Conservation (phyloP, 2,888 invertebrate genomes). For the Smittia aterrima region DNA sequence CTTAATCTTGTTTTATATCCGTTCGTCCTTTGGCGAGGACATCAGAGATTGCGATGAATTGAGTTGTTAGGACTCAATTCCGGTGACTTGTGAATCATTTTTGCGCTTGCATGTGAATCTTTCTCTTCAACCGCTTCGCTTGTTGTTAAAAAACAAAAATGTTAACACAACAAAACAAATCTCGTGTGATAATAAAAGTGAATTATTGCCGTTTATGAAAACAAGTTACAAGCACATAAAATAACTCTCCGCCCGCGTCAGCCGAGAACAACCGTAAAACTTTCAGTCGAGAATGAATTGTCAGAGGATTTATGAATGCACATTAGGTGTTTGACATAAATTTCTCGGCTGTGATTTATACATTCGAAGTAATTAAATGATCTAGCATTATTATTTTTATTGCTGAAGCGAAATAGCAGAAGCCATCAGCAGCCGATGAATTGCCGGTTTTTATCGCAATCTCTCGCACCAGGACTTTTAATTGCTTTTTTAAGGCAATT, state of each 20-base stretch:
- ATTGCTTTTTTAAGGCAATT: not conserved
- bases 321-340: slow-evolving; percentile 11
- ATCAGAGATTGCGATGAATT: no score
- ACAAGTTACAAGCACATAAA: slow-evolving; percentile 11
- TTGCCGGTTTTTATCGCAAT: not conserved
- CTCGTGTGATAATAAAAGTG: slow-evolving; percentile 8
- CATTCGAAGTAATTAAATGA: not conserved
- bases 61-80: no score
- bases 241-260: not conserved
- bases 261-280: not conserved
- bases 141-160: no score
- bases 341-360: not conserved
- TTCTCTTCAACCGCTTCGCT: no score
- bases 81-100: no score
- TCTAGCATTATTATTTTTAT: not conserved
- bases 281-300: slow-evolving; percentile 1
- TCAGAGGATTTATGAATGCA: not conserved
- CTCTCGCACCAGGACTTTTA: not conserved
- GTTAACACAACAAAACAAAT: not conserved
- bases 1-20: no score
- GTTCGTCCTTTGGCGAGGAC: no score
- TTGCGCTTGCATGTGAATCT: no score
- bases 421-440: not conserved
- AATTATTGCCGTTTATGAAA: not conserved
- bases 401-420: not conserved